Base-by-base conservation (phyloP, 1,140 invertebrate species). In the Battus philenor region DNA sequence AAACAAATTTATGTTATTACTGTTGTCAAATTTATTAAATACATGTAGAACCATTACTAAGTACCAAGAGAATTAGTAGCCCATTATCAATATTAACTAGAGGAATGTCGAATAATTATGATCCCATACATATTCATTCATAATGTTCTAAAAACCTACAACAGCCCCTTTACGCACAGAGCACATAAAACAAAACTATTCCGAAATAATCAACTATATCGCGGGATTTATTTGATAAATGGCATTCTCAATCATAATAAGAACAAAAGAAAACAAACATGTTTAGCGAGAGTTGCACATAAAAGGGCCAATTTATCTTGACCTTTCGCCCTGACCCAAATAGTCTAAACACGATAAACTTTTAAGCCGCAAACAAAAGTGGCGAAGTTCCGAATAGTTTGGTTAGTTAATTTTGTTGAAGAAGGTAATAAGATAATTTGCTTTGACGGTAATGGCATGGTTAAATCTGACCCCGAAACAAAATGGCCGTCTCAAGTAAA, bases 381-480 rank as follows among this genome's bases (percentile, higher is more conserved):
- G 36, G 22, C 44, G 17, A 39, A 45, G 67, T 30, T 39, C 58
- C 32, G 16, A 11, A 32, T 55, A 64, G 18, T 46, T 46, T 53
- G 60, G 63, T 51, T 41, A 49, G 47, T 34, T 48, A 44, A 47
- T 55, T 57, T 58, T 63, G 52, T 65, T 62, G 53, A 59, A 62
- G 54, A 59, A 59, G 45, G 48, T 67, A 67, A 72, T 66, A 63
- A 66, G 56, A 62, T 61, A 63, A 66, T 71, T 71, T 71, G 56
- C 65, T 63, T 59, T 50, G 22, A 39, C 33, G 31, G 38, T 59
- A 66, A 65, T 58, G 50, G 50, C 34, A 50, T 30, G 30, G 46
- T 58, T 52, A 57, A 67, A 64, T 64, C 55, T 61, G 58, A n/a
- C 5, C 27, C 27, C 27, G 9, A 10, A 2, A 11, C 5, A 11